A percentile compares a stretch with the other conserved stretches of the same genome.
phyloP scores from a whole-genome alignment of 2,888 invertebrate species.

The Steinernema carpocapsae region DNA sequence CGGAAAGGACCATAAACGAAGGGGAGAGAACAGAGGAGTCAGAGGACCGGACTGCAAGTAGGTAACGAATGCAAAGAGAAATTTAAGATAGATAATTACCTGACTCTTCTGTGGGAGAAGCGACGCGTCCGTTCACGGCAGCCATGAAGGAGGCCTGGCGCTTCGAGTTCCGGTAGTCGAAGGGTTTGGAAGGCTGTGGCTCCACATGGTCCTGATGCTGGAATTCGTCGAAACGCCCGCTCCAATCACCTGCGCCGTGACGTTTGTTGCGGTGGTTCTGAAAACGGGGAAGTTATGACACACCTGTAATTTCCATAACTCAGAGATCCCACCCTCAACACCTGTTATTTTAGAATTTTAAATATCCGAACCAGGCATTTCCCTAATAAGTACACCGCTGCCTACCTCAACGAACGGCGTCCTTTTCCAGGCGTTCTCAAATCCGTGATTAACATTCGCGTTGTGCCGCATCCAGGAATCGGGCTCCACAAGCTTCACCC shows the following conservation, averaged over 20 bases:
- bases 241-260: constrained; percentile 14
- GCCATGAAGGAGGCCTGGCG: constrained; percentile 14
- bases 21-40: constrained; percentile 8
- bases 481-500: constrained; percentile 11
- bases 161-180: constrained; percentile 6
- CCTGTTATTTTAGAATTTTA: too few species aligned
- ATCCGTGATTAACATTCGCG: neutral
- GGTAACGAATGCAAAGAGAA: neutral
- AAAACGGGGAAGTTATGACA: neutral
- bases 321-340: too few species aligned
- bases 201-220: neutral
- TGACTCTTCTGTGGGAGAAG: neutral
- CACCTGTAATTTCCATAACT: too few species aligned
- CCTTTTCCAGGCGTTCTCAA: constrained; percentile 11
- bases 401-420: constrained; percentile 9
- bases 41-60: neutral
- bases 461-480: constrained; percentile 23
- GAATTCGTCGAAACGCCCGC: neutral
- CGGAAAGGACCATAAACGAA: neutral
- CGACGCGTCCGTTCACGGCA: neutral
- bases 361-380: too few species aligned
- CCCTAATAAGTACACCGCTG: too few species aligned
- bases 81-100: neutral
- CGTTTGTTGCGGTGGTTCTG: constrained; percentile 16
- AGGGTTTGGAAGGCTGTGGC: neutral